A percentile compares a stretch with the other conserved stretches of the same genome.
phyloP scores from a whole-genome alignment of 1,140 invertebrate species.

The Zaprionus lachaisei region DNA sequence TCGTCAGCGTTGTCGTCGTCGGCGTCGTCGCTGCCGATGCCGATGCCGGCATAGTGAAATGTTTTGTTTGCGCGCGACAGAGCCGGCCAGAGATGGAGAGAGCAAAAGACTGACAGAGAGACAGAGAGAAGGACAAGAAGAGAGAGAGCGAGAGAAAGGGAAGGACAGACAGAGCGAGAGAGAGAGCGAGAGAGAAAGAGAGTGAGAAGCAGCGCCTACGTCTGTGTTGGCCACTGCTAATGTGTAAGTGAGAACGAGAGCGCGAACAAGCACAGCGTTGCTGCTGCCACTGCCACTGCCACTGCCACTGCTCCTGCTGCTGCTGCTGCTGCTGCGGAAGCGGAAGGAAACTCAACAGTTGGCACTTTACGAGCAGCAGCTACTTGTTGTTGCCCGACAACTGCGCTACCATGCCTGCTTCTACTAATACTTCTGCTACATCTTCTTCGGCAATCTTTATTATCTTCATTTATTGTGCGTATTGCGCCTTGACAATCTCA shows the following conservation, averaged over 20 bases:
- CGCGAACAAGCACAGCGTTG: background rate
- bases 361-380: slow-evolving; percentile 64
- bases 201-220: background rate
- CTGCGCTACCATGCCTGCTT: background rate
- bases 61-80: slow-evolving; percentile 24
- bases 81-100: background rate
- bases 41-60: slow-evolving; percentile 49
- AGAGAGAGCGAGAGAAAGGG: slow-evolving; percentile 5
- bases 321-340: slow-evolving; percentile 39
- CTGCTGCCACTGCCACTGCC: background rate
- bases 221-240: background rate
- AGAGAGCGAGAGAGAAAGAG: slow-evolving; percentile 11
- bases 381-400: slow-evolving; percentile 58
- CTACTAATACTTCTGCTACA: background rate
- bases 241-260: background rate
- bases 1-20: slow-evolving; percentile 7
- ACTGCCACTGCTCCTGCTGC: too few relatives aligned
- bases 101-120: slow-evolving; percentile 6
- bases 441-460: background rate
- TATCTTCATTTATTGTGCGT: slow-evolving; percentile 3
- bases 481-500: background rate
- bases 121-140: slow-evolving; percentile 3
- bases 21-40: slow-evolving; percentile 9
- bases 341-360: slow-evolving; percentile 82
- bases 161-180: background rate